Evolutionary conservation across 37 sponge, comb jelly and placozoan genomes (phyloP), one percentile per base, ranked within the genome.

Genomic region (Lycopodina hypogea): DNA sequence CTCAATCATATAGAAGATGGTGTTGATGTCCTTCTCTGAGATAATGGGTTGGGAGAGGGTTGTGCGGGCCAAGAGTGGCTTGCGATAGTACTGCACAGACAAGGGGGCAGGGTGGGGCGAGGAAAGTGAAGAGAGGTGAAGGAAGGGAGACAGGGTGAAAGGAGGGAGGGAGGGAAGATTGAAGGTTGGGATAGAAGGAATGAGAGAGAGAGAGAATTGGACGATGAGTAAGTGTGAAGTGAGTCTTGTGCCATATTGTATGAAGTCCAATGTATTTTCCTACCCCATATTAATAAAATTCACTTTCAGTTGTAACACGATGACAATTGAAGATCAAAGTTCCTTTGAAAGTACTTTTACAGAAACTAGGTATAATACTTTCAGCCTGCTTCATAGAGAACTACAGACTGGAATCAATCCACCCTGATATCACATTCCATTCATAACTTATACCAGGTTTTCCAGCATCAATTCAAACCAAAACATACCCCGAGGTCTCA

Each of bases 1-100:
- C 29, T 92, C 94, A 21, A 81, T 65, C 3, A 84, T 62, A 51
- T 83, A 92, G 81, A 95, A 95, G 48, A 95, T 89, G 71, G 83
- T 92, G 75, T 89, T 83, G 56, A 88, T 68, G 50, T 86, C 93
- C 38, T 83, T 65, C 82, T 84, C 84, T 17, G 73, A 30, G 15
- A 92, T 75, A 36, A 95, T 83, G 32, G 90, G 84, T 53, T 94
- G 95, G 51, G 92, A 72, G 53, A 83, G 79, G 60, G 89, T 72
- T 23, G 86, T 68, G 21, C 79, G 64, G 19, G 92, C 95, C 37
- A 90, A 45, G 38, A 94, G 86, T n/a, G 95, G 95, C 78, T 87
- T 88, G 7, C 90, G 82, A 75, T 94, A 90, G 61, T 78, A 81
- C 92, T 90, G 75, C 28, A 68, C 9, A 39, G 75, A 68, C n/a